Evolutionary conservation across 2,888 invertebrate species (phyloP).

Genomic region (Gymnosoma rotundatum): DNA sequence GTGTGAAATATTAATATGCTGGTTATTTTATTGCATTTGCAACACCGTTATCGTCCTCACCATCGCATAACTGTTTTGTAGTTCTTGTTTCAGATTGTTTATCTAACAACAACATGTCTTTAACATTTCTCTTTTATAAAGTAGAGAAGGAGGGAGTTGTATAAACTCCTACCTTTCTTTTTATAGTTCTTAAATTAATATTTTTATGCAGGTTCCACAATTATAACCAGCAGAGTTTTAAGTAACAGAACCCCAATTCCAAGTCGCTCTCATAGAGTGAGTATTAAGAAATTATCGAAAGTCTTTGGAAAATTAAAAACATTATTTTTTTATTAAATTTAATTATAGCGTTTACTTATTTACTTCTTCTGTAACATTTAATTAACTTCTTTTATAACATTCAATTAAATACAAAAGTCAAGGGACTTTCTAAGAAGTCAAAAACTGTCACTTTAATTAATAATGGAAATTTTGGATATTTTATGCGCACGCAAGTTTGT

Average conservation of each 20-base stretch:
- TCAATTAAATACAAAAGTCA: conserved; percentile 21
- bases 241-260: not conserved
- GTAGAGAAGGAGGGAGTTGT: conserved; percentile 18
- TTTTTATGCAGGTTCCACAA: conserved; percentile 65
- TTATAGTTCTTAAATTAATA: not conserved
- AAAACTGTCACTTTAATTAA: conserved; percentile 35
- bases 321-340: conserved; percentile 20
- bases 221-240: conserved; percentile 58
- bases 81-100: conserved; percentile 16
- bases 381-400: conserved; percentile 1
- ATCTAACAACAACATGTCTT: conserved; percentile 25
- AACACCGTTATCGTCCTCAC: conserved; percentile 21
- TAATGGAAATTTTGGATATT: not conserved
- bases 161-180: conserved; percentile 6
- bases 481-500: not conserved
- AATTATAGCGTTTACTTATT: conserved; percentile 28
- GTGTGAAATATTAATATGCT: conserved; percentile 53
- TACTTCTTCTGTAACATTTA: not conserved
- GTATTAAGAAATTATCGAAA: not conserved
- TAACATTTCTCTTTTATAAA: not conserved
- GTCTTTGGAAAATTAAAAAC: conserved; percentile 24
- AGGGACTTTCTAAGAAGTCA: conserved; percentile 9
- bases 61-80: not conserved
- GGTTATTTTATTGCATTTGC: conserved; percentile 37
- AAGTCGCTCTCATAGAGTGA: conserved; percentile 3